Percentiles rank a stretch among this genome's conserved stretches.
These are phyloP conservation scores for Bambusicola thoracicus DNA, from an alignment of 2,113 vertebrate species.

Conservation along the genomic window DNA sequence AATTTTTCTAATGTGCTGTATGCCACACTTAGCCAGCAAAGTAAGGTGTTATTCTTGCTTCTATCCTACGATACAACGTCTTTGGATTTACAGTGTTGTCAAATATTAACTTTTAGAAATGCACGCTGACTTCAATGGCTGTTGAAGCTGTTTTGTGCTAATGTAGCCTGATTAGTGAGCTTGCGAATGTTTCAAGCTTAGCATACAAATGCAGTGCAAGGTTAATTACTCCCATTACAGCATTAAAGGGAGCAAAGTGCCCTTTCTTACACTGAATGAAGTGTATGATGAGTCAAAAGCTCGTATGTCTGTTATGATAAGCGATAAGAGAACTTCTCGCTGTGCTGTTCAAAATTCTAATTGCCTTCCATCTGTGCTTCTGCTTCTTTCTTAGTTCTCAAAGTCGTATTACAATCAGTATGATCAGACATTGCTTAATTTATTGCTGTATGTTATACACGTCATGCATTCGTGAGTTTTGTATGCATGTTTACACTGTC, in stretches of 20 bases:
- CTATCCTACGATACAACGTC: not conserved
- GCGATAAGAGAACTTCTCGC: not conserved
- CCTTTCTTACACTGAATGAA: not conserved
- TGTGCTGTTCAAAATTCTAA: not conserved
- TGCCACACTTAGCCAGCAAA: not conserved
- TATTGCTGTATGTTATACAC: not conserved
- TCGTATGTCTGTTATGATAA: not conserved
- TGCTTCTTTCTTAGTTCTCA: not conserved
- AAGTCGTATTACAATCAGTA: not conserved
- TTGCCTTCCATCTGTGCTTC: not conserved
- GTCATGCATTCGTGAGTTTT: not conserved
- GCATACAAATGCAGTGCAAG: constrained; percentile 14
- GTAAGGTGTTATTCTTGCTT: constrained; percentile 9
- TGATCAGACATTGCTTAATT: not conserved
- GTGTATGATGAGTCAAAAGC: not conserved
- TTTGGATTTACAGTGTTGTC: constrained; percentile 43
- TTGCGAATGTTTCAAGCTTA: constrained; percentile 27
- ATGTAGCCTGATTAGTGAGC: constrained; percentile 6
- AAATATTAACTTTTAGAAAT: constrained; percentile 45
- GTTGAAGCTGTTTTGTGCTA: constrained; percentile 20
- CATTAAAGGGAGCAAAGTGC: constrained; percentile 14
- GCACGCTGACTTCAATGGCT: constrained; percentile 21
- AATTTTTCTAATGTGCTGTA: not conserved
- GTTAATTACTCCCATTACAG: constrained; percentile 38
- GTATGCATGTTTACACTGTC: not conserved